Evolutionary conservation across 1,140 invertebrate species (phyloP).

Genomic region (Tetranychus urticae): DNA sequence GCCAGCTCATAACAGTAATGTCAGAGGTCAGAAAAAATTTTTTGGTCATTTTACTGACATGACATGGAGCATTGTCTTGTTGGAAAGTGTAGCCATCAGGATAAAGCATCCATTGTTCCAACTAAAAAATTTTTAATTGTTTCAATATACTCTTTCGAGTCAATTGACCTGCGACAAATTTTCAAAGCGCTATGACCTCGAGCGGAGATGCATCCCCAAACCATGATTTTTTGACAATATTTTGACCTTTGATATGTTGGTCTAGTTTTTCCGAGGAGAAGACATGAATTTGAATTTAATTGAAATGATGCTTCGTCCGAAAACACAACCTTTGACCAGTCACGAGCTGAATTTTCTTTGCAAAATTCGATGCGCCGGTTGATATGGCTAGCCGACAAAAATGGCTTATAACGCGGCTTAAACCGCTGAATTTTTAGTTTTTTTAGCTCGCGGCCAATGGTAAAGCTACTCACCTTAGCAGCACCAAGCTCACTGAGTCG

Average conservation of each 20-base stretch:
- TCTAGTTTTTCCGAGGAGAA: not conserved
- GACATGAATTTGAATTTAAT: not conserved
- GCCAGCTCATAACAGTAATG: not conserved
- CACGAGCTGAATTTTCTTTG: not conserved
- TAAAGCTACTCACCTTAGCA: not conserved
- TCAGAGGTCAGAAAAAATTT: not conserved
- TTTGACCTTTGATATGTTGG: not conserved
- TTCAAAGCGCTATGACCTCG: not conserved
- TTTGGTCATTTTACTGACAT: not conserved
- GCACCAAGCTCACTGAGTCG: not conserved
- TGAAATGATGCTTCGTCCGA: not conserved
- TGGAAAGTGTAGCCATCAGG: conserved; percentile 5
- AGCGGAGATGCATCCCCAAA: not conserved
- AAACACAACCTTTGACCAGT: not conserved
- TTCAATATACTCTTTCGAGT: not conserved
- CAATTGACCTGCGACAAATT: not conserved
- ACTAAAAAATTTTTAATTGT: not conserved
- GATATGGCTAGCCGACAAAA: not conserved
- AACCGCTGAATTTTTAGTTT: not conserved
- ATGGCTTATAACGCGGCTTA: not conserved
- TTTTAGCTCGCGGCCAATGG: not conserved
- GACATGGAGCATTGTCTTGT: conserved; percentile 4
- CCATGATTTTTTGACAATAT: not conserved
- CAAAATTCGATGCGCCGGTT: not conserved
- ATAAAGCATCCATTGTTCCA: not conserved